Percentiles rank a stretch among this genome's conserved stretches.
phyloP scores from a whole-genome alignment of 2,113 vertebrate genomes.

The Vulpes lagopus region DNA sequence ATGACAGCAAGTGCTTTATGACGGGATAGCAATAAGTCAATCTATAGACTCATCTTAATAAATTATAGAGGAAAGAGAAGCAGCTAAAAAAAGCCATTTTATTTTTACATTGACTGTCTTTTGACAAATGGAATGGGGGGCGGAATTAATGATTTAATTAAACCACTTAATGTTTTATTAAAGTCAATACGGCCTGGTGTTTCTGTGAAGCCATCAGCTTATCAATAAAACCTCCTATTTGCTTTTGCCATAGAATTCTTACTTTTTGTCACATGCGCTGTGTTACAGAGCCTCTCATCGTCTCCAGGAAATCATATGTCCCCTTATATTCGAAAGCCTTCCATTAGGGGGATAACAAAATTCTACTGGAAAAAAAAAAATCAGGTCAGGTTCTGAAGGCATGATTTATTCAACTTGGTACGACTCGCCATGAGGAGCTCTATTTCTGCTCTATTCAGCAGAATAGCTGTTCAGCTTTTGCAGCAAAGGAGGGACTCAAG shows the following conservation, averaged over 20 bases:
- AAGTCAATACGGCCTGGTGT: background rate
- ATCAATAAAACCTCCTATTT: constrained; percentile 49
- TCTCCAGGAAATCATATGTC: constrained; percentile 65
- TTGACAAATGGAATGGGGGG: constrained; percentile 66
- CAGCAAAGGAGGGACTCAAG: constrained; percentile 45
- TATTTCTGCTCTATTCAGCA: constrained; percentile 70
- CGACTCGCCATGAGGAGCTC: constrained; percentile 17
- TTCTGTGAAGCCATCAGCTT: constrained; percentile 21
- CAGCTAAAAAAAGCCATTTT: constrained; percentile 73
- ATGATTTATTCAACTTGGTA: constrained; percentile 73
- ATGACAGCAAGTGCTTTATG: constrained; percentile 36
- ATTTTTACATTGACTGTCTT: constrained; percentile 71
- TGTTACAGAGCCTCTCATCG: constrained; percentile 59
- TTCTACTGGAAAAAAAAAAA: constrained; percentile 66
- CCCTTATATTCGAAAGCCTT: constrained; percentile 56
- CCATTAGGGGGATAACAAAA: constrained; percentile 55
- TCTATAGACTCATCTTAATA: constrained; percentile 68
- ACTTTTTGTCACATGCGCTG: constrained; percentile 31
- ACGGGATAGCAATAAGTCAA: constrained; percentile 62
- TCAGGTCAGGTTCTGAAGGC: constrained; percentile 59
- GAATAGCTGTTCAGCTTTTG: constrained; percentile 32
- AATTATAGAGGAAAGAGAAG: constrained; percentile 75
- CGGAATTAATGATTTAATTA: constrained; percentile 67
- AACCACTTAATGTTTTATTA: constrained; percentile 76
- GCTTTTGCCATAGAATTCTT: constrained; percentile 52